A percentile compares a stretch with the other conserved stretches of the same genome.
phyloP scores from a whole-genome alignment of 2,888 invertebrate genomes.

The Sinhomidia bicolor region DNA sequence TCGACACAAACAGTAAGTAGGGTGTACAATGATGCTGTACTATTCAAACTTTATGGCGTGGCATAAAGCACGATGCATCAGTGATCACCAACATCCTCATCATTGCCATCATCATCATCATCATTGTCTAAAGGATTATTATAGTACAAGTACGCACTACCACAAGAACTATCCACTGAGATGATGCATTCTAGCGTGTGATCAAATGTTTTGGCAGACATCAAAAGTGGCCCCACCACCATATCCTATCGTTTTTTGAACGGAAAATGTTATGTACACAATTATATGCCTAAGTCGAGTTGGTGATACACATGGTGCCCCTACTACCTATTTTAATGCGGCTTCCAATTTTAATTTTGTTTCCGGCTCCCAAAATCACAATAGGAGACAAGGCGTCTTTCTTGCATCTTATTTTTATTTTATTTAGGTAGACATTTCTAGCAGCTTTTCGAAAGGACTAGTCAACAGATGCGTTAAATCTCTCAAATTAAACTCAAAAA shows the following conservation, averaged over 20 bases:
- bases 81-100: slow-evolving; percentile 56
- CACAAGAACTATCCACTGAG: too few species aligned
- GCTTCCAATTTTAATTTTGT: slow-evolving; percentile 47
- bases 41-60: slow-evolving; percentile 32
- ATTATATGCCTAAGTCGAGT: too few species aligned
- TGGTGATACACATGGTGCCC: too few species aligned
- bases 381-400: too few species aligned
- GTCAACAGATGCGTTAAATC: too few species aligned
- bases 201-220: slow-evolving; percentile 32
- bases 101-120: slow-evolving; percentile 11
- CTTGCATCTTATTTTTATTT: too few species aligned
- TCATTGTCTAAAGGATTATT: neutral
- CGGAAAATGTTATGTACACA: too few species aligned
- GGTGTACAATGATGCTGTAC: slow-evolving; percentile 9
- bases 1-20: slow-evolving; percentile 20
- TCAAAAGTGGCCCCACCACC: slow-evolving; percentile 43
- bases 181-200: neutral
- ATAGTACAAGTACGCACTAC: neutral
- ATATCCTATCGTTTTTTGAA: too few species aligned
- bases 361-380: slow-evolving; percentile 54
- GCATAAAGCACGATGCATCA: slow-evolving; percentile 57
- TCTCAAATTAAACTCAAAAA: too few species aligned
- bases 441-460: too few species aligned
- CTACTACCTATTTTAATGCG: neutral
- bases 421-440: too few species aligned